Evolutionary conservation across 1,140 invertebrate species (phyloP).

Genomic region (Choristoneura fumiferana): DNA sequence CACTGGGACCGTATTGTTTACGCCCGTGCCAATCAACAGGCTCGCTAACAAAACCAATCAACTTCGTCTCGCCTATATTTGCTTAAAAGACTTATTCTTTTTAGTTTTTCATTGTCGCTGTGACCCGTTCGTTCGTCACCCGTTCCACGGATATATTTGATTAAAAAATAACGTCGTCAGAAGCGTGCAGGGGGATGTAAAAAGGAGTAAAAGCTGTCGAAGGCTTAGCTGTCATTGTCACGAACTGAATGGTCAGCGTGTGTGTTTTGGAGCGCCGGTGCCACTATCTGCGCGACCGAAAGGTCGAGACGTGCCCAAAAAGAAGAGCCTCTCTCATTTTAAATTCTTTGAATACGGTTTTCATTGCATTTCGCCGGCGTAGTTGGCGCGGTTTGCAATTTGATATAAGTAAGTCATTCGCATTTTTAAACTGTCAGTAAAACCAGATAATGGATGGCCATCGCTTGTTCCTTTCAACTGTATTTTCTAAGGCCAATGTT

Average conservation of each 20-base stretch:
- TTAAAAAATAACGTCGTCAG: conserved; percentile 80
- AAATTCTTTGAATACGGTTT: conserved; percentile 10
- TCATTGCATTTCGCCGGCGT: conserved; percentile 1
- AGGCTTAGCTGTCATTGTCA: conserved; percentile 75
- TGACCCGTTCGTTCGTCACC: conserved; percentile 76
- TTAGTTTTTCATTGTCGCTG: conserved; percentile 73
- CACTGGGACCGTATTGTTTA: conserved; percentile 71
- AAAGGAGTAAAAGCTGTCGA: conserved; percentile 69
- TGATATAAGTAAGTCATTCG: no score
- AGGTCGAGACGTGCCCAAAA: conserved; percentile 31
- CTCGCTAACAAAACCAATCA: conserved; percentile 78
- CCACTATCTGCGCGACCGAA: conserved; percentile 58
- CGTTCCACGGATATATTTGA: conserved; percentile 77
- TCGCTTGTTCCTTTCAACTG: no score
- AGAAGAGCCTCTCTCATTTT: conserved; percentile 12
- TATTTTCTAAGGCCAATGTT: no score
- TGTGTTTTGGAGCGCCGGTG: conserved; percentile 59
- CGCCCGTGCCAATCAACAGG: conserved; percentile 74
- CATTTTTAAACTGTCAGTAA: no score
- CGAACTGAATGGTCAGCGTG: conserved; percentile 51
- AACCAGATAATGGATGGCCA: no score
- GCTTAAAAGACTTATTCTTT: conserved; percentile 77
- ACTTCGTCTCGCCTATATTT: conserved; percentile 77
- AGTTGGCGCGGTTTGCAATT: not conserved
- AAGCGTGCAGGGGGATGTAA: conserved; percentile 55